A percentile compares a stretch with the other conserved stretches of the same genome.
Conservation (phyloP, 2,113 vertebrate species). For the mouse (Mus musculus) region DNA sequence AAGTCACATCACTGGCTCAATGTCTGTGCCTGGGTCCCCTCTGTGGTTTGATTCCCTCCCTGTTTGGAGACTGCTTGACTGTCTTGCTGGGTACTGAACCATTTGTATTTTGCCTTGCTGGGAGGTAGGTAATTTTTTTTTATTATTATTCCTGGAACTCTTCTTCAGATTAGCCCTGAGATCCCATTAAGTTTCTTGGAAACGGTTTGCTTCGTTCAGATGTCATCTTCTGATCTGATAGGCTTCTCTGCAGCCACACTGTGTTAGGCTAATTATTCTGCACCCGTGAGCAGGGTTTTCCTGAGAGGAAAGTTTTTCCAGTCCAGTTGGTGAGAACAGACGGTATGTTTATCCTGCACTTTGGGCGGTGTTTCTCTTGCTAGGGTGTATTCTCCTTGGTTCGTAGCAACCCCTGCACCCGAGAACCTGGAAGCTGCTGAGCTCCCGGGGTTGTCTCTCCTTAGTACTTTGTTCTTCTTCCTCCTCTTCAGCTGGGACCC, state of each 20-base stretch:
- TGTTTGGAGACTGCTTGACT: not conserved
- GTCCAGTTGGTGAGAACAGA: not conserved
- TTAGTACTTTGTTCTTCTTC: not conserved
- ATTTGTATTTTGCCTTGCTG: not conserved
- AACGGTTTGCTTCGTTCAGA: not conserved
- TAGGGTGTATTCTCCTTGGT: not conserved
- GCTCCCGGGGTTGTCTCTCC: not conserved
- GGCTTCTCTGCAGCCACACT: not conserved
- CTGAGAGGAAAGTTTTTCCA: not conserved
- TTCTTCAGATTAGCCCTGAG: not conserved
- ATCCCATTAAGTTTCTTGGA: not conserved
- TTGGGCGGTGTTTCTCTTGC: not conserved
- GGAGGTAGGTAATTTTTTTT: not conserved
- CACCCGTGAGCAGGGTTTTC: not conserved
- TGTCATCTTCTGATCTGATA: not conserved
- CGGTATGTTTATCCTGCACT: not conserved
- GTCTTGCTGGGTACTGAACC: not conserved
- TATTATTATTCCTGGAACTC: not conserved
- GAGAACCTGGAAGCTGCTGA: not conserved
- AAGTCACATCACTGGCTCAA: fast-evolving
- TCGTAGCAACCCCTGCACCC: not conserved
- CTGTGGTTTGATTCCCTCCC: not conserved
- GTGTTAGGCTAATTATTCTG: not conserved
- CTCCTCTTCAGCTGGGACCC: not conserved
- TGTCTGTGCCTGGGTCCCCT: not conserved